phyloP scores from a whole-genome alignment of 2,888 invertebrate species.

The Limnephilus lunatus region DNA sequence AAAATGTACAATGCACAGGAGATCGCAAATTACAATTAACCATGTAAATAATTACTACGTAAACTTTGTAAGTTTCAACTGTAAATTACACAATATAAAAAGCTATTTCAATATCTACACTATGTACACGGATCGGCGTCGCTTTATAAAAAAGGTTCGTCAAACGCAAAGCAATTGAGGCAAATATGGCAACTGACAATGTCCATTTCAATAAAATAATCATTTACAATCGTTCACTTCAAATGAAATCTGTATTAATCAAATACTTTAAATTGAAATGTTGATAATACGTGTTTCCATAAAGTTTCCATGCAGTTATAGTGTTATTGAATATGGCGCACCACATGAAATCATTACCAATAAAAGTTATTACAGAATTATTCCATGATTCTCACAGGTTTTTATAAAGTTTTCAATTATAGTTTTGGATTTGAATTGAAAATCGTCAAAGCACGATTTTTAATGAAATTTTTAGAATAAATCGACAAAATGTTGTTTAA shows the following conservation, averaged over 20 bases:
- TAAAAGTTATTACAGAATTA: not conserved
- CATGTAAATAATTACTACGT: conserved; percentile 28
- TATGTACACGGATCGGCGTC: not conserved
- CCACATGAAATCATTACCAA: not conserved
- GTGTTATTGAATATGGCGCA: not conserved
- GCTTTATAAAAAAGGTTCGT: not conserved
- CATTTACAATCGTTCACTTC: not conserved
- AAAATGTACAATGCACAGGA: conserved; percentile 38
- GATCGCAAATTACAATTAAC: conserved; percentile 32
- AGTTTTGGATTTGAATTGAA: not conserved
- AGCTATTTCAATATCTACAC: conserved; percentile 34
- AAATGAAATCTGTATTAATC: not conserved
- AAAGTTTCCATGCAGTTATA: not conserved
- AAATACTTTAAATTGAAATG: not conserved
- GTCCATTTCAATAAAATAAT: not conserved
- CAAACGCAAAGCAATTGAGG: not conserved
- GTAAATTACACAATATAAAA: not conserved
- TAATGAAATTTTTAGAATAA: too few relatives aligned
- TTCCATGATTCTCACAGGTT: not conserved
- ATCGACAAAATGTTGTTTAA: not conserved
- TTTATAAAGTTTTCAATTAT: not conserved
- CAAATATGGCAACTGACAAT: conserved; percentile 27
- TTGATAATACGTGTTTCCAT: not conserved
- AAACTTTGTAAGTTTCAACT: conserved; percentile 44
- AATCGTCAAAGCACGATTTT: too few relatives aligned